Evolutionary conservation across 1,140 invertebrate genomes (phyloP).

Genomic region (Calosoma granatense): DNA sequence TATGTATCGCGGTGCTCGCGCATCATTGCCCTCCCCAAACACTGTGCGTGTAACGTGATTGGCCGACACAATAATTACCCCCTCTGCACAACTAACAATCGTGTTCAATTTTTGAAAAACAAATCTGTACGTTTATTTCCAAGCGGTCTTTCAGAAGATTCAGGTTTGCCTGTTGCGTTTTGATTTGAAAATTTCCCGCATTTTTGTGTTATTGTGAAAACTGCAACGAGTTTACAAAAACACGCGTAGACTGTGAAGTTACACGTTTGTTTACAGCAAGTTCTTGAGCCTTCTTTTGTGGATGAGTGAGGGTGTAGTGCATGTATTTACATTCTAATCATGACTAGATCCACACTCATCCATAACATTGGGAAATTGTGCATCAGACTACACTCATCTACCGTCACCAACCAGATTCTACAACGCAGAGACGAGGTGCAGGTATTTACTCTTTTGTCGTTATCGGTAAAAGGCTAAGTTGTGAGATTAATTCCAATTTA

Average conservation of each 20-base stretch:
- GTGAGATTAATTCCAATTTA: neutral
- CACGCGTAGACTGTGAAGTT: neutral
- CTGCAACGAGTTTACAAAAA: too few relatives aligned
- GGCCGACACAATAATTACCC: neutral
- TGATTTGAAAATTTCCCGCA: constrained; percentile 2
- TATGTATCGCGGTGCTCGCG: too few relatives aligned
- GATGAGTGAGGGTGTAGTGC: constrained; percentile 11
- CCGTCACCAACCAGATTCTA: too few relatives aligned
- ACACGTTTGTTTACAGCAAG: neutral
- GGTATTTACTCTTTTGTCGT: constrained; percentile 2
- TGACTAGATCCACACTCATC: constrained; percentile 14
- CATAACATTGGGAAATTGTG: neutral
- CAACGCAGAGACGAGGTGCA: too few relatives aligned
- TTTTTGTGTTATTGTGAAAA: neutral
- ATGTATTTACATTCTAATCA: constrained; percentile 8
- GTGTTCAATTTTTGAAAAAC: constrained; percentile 5
- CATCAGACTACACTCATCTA: too few relatives aligned
- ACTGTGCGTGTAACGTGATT: neutral
- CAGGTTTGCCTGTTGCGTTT: neutral
- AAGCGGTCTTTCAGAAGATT: neutral
- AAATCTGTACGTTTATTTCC: constrained; percentile 11
- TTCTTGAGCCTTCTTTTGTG: neutral
- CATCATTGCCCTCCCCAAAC: neutral
- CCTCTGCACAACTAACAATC: neutral
- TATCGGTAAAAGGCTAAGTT: neutral